Percentiles rank a stretch among this genome's conserved stretches.
These are phyloP conservation scores for Phaonia tiefii DNA, from an alignment of 2,888 invertebrate species.

Conservation along the genomic window DNA sequence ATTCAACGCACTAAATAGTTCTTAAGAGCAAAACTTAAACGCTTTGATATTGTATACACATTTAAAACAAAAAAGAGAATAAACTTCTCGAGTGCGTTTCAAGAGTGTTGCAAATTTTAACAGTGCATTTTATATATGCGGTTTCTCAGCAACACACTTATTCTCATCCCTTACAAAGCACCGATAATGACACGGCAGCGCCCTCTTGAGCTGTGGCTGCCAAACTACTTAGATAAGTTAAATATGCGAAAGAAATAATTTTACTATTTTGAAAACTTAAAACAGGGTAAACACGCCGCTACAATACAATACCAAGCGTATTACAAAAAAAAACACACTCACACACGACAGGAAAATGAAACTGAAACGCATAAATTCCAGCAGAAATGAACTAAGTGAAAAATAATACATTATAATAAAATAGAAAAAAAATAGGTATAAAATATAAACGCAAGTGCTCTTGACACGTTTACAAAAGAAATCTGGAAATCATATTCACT, in stretches of 20 bases:
- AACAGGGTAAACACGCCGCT: too few relatives aligned
- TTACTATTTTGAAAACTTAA: too few relatives aligned
- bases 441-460: conserved; percentile 61
- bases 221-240: background rate
- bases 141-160: background rate
- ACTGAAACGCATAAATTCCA: background rate
- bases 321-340: too few relatives aligned
- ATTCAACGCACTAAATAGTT: conserved; percentile 9
- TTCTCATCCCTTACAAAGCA: too few relatives aligned
- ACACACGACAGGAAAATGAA: background rate
- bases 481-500: conserved; percentile 40
- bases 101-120: conserved; percentile 2
- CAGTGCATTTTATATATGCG: background rate
- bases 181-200: background rate
- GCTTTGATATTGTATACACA: background rate
- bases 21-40: background rate
- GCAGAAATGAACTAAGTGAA: background rate
- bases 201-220: background rate
- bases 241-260: too few relatives aligned
- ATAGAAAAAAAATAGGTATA: background rate
- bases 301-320: too few relatives aligned
- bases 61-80: conserved; percentile 13
- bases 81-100: background rate
- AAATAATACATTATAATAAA: conserved; percentile 29
- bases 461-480: conserved; percentile 61